Base-by-base conservation (phyloP, 1,140 invertebrate genomes). In the Goniozus legneri region DNA sequence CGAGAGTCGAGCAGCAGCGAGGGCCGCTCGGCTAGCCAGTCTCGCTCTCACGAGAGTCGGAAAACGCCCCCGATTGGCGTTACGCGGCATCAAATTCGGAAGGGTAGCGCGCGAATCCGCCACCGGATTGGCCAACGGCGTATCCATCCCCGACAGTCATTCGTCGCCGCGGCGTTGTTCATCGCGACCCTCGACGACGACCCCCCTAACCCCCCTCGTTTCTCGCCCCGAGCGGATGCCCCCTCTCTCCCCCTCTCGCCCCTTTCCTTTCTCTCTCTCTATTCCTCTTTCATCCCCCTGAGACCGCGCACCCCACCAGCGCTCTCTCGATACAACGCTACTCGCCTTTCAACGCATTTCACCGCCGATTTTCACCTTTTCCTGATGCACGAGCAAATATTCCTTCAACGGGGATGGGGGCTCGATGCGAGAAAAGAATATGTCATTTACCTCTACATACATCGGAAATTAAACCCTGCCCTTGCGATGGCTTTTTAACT, bases 111-210 rank as follows among this genome's bases (percentile, higher is more conserved):
- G 61, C 41, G 27, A 27, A 27, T 27, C 24, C 10, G 24, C 24
- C 24, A 30, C 45, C 50, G 49, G 33, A 67, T 70, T 69, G 67
- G 66, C 37, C 46, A 46, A 19, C 21, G 2, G 19, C 54, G 52
- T 50, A 63, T 66, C 65, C 65, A 63, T 65, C 58, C 66, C 64
- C 58, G 53, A 50, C 58, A 68, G 50, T 64, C 62, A 66, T 63
- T 65, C 59, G 66, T 27, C 24, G 24, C 24, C n/a, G n/a, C 52
- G 47, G 61, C 46, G 60, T 57, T 50, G 56, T 64, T 62, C 53
- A 53, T 50, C 57, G 58, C 36, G 18, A 56, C 49, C 48, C 43
- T 51, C 45, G 36, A 53, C 54, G 40, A 49, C 47, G 20, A 49
- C 50, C 50, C 54, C 47, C 47, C 19, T 46, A 20, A 10, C 42